Evolutionary conservation across 2,888 invertebrate genomes (phyloP).

Genomic region (Globia sparganii): DNA sequence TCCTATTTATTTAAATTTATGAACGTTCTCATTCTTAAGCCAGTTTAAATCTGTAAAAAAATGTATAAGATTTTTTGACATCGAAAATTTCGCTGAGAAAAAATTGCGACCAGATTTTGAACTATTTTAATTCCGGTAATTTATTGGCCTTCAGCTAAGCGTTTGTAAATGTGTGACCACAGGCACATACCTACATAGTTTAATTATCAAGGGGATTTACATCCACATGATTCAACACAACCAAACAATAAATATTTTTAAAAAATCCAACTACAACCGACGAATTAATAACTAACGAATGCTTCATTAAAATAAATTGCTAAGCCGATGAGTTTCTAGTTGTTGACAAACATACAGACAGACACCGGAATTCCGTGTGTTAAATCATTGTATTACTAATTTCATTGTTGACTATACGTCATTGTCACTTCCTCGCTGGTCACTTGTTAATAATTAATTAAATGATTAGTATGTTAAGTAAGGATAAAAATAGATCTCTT

Average conservation of each 20-base stretch:
- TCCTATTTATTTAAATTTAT: neutral
- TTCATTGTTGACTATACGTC: constrained; percentile 45
- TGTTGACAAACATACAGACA: constrained; percentile 61
- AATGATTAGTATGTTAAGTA: constrained; percentile 43
- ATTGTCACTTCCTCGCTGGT: constrained; percentile 35
- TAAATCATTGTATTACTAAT: constrained; percentile 55
- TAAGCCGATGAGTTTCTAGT: constrained; percentile 51
- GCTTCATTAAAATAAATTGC: constrained; percentile 51
- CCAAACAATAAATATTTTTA: constrained; percentile 38
- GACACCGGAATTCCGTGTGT: constrained; percentile 63
- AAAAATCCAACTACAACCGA: constrained; percentile 8
- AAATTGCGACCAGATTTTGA: neutral
- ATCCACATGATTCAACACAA: neutral
- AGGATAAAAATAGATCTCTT: constrained; percentile 32
- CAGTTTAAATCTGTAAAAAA: neutral
- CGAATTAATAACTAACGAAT: constrained; percentile 38
- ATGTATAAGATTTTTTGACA: neutral
- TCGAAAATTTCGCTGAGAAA: neutral
- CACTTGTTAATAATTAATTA: constrained; percentile 29
- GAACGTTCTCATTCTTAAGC: neutral
- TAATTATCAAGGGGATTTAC: neutral
- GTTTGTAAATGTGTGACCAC: neutral
- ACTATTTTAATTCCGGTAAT: neutral
- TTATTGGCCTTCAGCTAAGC: neutral
- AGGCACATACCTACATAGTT: no score